Conservation (phyloP, 2,797 vertebrate species). For the Aeoliscus strigatus region DNA sequence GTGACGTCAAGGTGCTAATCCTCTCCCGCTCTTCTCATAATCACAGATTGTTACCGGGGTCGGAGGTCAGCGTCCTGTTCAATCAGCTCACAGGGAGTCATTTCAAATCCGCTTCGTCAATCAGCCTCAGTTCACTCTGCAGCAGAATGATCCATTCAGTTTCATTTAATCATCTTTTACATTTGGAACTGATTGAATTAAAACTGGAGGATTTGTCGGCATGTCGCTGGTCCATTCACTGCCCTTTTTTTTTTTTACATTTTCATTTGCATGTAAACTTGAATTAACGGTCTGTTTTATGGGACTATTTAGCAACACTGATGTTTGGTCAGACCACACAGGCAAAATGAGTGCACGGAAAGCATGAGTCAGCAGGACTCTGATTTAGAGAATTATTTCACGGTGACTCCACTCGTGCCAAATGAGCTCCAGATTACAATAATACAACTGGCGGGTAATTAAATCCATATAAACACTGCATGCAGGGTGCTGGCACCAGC, state of each 20-base stretch:
- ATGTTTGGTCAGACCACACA: constrained; percentile 31
- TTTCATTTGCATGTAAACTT: too few relatives aligned
- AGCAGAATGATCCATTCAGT: constrained; percentile 35
- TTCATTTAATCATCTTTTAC: constrained; percentile 43
- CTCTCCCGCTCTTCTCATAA: constrained; percentile 41
- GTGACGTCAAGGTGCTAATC: constrained; percentile 42
- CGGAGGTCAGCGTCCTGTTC: constrained; percentile 31
- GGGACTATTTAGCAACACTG: constrained; percentile 38
- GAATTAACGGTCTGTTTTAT: too few relatives aligned
- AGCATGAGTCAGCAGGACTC: constrained; percentile 28
- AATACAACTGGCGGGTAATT: constrained; percentile 62
- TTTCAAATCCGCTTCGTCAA: constrained; percentile 17
- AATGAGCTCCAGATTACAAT: constrained; percentile 71
- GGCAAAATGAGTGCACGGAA: constrained; percentile 52
- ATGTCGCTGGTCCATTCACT: too few relatives aligned
- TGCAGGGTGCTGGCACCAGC: constrained; percentile 56
- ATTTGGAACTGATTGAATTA: constrained; percentile 13
- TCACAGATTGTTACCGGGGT: constrained; percentile 40
- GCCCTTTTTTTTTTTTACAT: too few relatives aligned
- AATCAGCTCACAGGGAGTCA: constrained; percentile 34
- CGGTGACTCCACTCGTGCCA: constrained; percentile 35
- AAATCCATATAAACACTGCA: constrained; percentile 61
- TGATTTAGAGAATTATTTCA: constrained; percentile 52
- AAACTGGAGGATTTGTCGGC: neutral
- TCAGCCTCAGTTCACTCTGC: constrained; percentile 16